Evolutionary conservation across 2,113 vertebrate species (phyloP).

Genomic region (Amblyopsis rosae): DNA sequence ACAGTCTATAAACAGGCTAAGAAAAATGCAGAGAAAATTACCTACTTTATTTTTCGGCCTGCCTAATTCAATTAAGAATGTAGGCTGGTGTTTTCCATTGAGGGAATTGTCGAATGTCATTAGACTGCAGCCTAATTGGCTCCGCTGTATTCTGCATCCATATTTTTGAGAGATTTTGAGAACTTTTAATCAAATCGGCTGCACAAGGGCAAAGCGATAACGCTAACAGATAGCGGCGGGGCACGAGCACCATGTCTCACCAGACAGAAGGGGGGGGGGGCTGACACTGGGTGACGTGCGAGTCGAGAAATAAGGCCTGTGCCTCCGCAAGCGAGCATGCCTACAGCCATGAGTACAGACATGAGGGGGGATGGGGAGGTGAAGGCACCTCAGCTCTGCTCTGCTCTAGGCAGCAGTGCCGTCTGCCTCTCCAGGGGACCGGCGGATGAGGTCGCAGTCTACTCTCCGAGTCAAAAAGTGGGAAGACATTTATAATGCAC

Average conservation of each 20-base stretch:
- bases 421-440: conserved; percentile 35
- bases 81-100: conserved; percentile 38
- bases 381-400: neutral
- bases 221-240: neutral
- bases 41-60: conserved; percentile 50
- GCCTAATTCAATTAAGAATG: conserved; percentile 69
- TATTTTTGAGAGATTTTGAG: conserved; percentile 14
- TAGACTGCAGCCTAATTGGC: conserved; percentile 60
- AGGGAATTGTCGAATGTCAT: conserved; percentile 47
- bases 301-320: conserved; percentile 12
- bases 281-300: conserved; percentile 22
- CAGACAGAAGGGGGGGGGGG: conserved; percentile 16
- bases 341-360: conserved; percentile 36
- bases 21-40: conserved; percentile 50
- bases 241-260: conserved; percentile 3
- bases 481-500: conserved; percentile 52
- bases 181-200: conserved; percentile 12
- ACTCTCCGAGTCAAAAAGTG: conserved; percentile 20
- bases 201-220: conserved; percentile 6
- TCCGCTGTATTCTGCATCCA: conserved; percentile 20
- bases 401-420: too few species aligned
- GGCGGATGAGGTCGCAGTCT: conserved; percentile 32
- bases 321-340: conserved; percentile 29
- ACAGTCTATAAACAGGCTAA: conserved; percentile 59
- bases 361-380: neutral